Percentiles rank a stretch among this genome's conserved stretches.
Evolutionary conservation across 2,113 vertebrate species (phyloP).

Genomic region (Cynocephalus volans): DNA sequence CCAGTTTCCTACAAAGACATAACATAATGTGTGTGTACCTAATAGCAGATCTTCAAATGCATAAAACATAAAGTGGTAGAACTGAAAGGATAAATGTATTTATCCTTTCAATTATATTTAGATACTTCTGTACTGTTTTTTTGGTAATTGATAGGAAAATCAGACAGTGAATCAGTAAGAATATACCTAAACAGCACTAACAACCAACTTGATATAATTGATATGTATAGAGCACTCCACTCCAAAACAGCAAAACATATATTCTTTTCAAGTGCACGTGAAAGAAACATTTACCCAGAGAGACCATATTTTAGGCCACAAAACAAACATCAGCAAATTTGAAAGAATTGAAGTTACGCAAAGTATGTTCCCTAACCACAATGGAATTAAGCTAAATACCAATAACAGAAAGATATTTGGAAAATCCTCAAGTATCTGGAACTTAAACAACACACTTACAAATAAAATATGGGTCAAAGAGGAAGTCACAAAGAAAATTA

Average conservation of each 20-base stretch:
- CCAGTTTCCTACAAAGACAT: neutral
- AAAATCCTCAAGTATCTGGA: neutral
- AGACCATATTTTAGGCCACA: neutral
- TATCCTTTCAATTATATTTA: slow-evolving; percentile 6
- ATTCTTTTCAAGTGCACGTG: neutral
- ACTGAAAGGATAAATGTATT: neutral
- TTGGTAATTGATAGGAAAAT: neutral
- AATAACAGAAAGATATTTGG: neutral
- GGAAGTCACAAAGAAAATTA: neutral
- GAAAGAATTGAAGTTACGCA: neutral
- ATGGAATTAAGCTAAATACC: neutral
- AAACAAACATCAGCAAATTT: neutral
- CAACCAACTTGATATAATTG: neutral
- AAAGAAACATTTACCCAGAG: neutral
- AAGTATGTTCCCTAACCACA: neutral
- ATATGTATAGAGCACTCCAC: neutral
- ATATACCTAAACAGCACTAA: neutral
- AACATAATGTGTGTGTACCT: neutral
- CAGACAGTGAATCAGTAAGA: neutral
- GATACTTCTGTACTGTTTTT: neutral
- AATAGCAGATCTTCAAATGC: neutral
- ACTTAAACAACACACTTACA: neutral
- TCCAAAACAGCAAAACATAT: neutral
- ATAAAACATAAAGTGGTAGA: slow-evolving; percentile 22
- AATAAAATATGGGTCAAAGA: slow-evolving; percentile 21